phyloP scores from a whole-genome alignment of 2,888 invertebrate genomes.

The Leptura quadrifasciata region DNA sequence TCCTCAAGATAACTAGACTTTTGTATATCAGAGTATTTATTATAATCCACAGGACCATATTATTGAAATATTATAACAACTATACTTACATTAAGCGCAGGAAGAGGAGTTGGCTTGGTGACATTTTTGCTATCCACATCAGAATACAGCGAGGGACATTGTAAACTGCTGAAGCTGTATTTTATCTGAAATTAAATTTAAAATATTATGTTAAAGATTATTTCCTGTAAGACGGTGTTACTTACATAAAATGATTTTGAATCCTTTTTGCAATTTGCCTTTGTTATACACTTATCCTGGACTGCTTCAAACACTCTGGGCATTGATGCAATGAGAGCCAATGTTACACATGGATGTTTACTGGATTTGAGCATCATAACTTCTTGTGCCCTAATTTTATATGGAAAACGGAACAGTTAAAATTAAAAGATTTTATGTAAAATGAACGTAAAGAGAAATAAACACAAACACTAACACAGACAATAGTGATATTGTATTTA shows the following conservation, averaged over 20 bases:
- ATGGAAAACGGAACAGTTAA: not conserved
- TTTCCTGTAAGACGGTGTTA: not conserved
- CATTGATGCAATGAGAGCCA: slow-evolving; percentile 88
- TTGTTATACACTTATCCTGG: slow-evolving; percentile 87
- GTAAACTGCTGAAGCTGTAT: slow-evolving; percentile 83
- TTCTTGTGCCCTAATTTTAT: slow-evolving; percentile 80
- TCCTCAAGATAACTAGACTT: too few relatives aligned
- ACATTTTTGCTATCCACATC: slow-evolving; percentile 79
- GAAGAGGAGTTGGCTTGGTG: slow-evolving; percentile 80
- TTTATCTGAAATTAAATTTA: slow-evolving; percentile 78
- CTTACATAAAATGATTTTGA: slow-evolving; percentile 87
- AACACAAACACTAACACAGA: too few relatives aligned
- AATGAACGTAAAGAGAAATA: too few relatives aligned
- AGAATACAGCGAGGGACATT: slow-evolving; percentile 80
- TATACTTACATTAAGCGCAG: slow-evolving; percentile 85
- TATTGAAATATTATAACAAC: not conserved
- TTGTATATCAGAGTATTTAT: too few relatives aligned
- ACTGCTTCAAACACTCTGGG: slow-evolving; percentile 88
- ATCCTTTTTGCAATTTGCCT: slow-evolving; percentile 89
- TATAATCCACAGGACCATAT: not conserved
- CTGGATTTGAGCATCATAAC: slow-evolving; percentile 85
- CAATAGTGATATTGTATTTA: too few relatives aligned
- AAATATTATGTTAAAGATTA: not conserved
- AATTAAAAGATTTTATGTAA: too few relatives aligned
- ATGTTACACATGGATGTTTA: slow-evolving; percentile 86